phyloP scores from a whole-genome alignment of 2,888 invertebrate species.

The Torymus auratus region DNA sequence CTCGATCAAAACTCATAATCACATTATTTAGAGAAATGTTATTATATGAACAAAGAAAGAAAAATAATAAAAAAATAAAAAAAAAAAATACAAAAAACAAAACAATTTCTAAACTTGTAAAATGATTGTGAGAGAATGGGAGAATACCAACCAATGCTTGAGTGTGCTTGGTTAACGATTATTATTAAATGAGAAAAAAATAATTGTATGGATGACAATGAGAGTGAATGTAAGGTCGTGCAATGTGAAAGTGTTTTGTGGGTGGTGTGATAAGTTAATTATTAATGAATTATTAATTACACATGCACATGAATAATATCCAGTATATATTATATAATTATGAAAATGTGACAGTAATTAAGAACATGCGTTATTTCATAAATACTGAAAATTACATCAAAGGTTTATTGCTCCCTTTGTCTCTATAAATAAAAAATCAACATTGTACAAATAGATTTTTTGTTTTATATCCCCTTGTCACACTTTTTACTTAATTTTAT shows the following conservation, averaged over 20 bases:
- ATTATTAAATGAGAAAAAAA: slow-evolving; percentile 59
- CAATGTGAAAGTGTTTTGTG: slow-evolving; percentile 61
- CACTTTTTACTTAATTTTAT: no score
- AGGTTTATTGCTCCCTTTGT: slow-evolving; percentile 71
- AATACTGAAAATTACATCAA: slow-evolving; percentile 67
- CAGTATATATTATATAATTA: slow-evolving; percentile 65
- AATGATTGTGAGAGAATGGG: slow-evolving; percentile 54
- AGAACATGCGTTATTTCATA: slow-evolving; percentile 72
- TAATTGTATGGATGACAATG: slow-evolving; percentile 62
- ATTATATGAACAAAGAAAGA: slow-evolving; percentile 48
- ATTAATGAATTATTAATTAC: slow-evolving; percentile 70
- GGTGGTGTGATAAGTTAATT: slow-evolving; percentile 67
- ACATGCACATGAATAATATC: slow-evolving; percentile 71
- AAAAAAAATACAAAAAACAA: slow-evolving; percentile 56
- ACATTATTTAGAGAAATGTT: slow-evolving; percentile 59
- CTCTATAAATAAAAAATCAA: slow-evolving; percentile 70
- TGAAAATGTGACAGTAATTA: slow-evolving; percentile 71
- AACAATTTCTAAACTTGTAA: slow-evolving; percentile 61
- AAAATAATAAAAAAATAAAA: slow-evolving; percentile 51
- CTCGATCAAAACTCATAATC: slow-evolving; percentile 57
- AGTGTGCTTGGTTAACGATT: slow-evolving; percentile 52
- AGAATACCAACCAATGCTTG: slow-evolving; percentile 55
- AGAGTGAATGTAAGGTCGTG: slow-evolving; percentile 60
- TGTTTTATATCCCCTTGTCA: no score
- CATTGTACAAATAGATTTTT: slow-evolving; percentile 60